phyloP scores from a whole-genome alignment of 2,797 vertebrate genomes.

The Myotis findleyi region DNA sequence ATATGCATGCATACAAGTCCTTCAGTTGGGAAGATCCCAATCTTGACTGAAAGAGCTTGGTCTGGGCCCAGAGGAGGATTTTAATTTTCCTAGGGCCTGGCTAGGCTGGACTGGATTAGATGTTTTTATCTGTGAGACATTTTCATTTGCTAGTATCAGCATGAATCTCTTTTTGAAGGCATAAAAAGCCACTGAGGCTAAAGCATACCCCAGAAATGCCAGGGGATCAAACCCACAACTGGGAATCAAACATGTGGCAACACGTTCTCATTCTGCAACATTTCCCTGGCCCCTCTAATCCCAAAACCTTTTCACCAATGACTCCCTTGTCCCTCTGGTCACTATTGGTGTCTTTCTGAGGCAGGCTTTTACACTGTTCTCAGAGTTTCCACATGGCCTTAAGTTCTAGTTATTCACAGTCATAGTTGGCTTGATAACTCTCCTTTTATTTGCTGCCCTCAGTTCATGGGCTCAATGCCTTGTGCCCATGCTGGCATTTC shows the following conservation, averaged over 20 bases:
- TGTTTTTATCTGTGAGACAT: neutral
- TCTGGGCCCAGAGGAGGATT: neutral
- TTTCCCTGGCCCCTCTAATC: no score
- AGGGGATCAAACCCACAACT: neutral
- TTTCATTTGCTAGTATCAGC: neutral
- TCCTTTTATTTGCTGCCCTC: neutral
- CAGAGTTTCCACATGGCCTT: neutral
- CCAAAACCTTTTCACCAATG: neutral
- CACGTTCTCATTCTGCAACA: no score
- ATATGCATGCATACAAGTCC: no score
- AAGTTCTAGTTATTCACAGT: neutral
- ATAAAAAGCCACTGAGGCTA: neutral
- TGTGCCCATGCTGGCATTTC: neutral
- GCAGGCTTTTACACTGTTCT: neutral
- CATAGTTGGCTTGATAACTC: neutral
- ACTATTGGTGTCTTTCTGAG: neutral
- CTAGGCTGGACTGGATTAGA: neutral
- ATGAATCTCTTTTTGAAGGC: neutral
- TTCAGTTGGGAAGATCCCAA: no score
- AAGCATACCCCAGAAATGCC: neutral
- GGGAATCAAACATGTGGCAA: no score
- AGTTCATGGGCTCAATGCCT: neutral
- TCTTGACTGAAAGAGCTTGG: neutral
- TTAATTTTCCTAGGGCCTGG: neutral
- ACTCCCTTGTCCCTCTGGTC: no score